Evolutionary conservation across 2,797 vertebrate genomes (phyloP).

Genomic region (Gymnopithys bicolor): DNA sequence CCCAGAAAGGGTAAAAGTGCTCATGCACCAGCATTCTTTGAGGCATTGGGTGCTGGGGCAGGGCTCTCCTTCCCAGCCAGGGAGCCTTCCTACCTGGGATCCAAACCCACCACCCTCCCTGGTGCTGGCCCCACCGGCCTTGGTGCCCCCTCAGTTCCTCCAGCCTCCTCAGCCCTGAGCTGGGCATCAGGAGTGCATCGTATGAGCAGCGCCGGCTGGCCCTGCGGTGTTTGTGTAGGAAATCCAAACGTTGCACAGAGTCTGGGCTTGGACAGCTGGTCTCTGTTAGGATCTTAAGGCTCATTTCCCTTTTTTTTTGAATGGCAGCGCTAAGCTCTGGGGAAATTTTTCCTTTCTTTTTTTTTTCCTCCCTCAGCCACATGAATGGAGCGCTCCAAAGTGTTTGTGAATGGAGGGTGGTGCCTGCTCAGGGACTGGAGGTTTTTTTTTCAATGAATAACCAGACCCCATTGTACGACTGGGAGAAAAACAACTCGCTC

Average conservation of each 20-base stretch:
- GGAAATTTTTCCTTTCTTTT: conserved; percentile 1
- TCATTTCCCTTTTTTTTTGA: conserved; percentile 68
- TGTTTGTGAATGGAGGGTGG: conserved; percentile 83
- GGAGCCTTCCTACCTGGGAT: background rate
- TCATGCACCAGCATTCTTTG: background rate
- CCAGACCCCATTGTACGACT: conserved; percentile 78
- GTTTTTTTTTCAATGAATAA: conserved; percentile 74
- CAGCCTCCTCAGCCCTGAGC: background rate
- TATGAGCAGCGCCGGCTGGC: background rate
- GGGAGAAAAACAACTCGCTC: conserved; percentile 78
- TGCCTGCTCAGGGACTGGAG: conserved; percentile 64
- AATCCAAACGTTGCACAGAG: conserved; percentile 70
- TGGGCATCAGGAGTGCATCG: background rate
- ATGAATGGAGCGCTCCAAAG: conserved; percentile 78
- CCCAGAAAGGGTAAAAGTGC: conserved; percentile 1
- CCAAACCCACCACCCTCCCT: background rate
- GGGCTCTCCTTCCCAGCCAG: background rate
- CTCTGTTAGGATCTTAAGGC: conserved; percentile 62
- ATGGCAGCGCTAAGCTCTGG: conserved; percentile 51
- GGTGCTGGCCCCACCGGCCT: background rate
- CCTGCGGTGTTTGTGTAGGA: conserved; percentile 70
- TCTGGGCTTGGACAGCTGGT: conserved; percentile 72
- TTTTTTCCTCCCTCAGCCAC: background rate
- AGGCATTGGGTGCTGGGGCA: conserved; percentile 29
- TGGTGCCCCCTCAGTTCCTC: accelerated